Evolutionary conservation across 1,140 invertebrate species (phyloP).

Genomic region (Hypsibius dujardini): DNA sequence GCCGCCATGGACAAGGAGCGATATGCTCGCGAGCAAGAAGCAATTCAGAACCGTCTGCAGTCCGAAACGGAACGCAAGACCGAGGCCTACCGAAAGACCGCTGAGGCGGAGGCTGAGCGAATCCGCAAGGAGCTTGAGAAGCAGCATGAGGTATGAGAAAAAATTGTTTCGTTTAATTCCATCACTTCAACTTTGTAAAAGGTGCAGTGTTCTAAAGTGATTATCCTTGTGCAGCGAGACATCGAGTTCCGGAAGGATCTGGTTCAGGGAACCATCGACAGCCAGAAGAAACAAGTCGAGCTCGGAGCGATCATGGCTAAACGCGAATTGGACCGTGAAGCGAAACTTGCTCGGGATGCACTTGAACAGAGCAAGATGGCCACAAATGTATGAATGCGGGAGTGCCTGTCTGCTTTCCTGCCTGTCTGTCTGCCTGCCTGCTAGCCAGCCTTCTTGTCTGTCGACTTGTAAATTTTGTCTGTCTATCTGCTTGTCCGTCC

Average conservation of each 20-base stretch:
- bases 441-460: too few relatives aligned
- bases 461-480: too few relatives aligned
- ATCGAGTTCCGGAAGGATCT: constrained; percentile 9
- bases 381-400: too few relatives aligned
- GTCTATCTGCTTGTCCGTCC: too few relatives aligned
- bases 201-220: too few relatives aligned
- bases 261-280: not conserved
- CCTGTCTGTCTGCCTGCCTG: too few relatives aligned
- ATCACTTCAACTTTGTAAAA: too few relatives aligned
- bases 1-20: not conserved
- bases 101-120: constrained; percentile 8
- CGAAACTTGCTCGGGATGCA: not conserved
- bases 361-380: constrained; percentile 5
- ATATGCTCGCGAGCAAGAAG: not conserved
- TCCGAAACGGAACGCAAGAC: not conserved
- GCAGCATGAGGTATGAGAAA: too few relatives aligned
- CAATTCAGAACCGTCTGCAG: not conserved
- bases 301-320: not conserved
- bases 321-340: not conserved
- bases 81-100: not conserved
- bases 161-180: too few relatives aligned
- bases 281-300: not conserved
- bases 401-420: too few relatives aligned
- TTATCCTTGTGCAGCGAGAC: too few relatives aligned
- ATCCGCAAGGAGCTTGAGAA: constrained; percentile 13